phyloP scores from a whole-genome alignment of 2,113 vertebrate species.

The Seriola dumerili region DNA sequence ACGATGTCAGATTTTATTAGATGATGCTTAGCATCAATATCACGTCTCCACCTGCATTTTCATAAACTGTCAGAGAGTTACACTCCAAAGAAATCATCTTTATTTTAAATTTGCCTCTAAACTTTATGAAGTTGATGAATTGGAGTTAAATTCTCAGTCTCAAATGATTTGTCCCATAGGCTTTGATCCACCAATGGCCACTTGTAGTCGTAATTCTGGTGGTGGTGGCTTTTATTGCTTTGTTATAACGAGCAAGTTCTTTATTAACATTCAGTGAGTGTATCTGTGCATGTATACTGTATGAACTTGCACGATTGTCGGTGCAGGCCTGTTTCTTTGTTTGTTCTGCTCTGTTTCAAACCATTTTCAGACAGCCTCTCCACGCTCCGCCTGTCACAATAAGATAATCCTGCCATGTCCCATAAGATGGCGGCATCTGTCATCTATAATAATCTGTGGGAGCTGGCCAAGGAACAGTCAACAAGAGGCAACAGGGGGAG shows the following conservation, averaged over 20 bases:
- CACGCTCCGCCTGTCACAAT: conserved; percentile 67
- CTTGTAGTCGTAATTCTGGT: conserved; percentile 20
- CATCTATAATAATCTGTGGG: conserved; percentile 72
- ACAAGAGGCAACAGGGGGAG: conserved; percentile 55
- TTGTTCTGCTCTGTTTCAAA: conserved; percentile 56
- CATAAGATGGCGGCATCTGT: conserved; percentile 77
- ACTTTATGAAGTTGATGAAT: conserved; percentile 8
- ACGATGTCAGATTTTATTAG: too few relatives aligned
- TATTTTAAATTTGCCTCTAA: background rate
- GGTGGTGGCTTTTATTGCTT: conserved; percentile 24
- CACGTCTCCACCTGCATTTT: too few relatives aligned
- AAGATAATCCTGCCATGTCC: conserved; percentile 74
- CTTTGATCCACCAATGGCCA: conserved; percentile 17
- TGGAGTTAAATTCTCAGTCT: conserved; percentile 16
- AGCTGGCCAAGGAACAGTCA: conserved; percentile 66
- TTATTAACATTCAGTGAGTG: conserved; percentile 34
- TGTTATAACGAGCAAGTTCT: conserved; percentile 13
- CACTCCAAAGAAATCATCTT: too few relatives aligned
- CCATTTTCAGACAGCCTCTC: conserved; percentile 58
- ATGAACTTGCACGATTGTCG: conserved; percentile 20
- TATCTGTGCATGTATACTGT: conserved; percentile 27
- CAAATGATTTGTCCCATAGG: background rate
- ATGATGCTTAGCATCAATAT: too few relatives aligned
- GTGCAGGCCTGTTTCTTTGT: conserved; percentile 43
- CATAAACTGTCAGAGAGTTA: too few relatives aligned